phyloP scores from a whole-genome alignment of 1,140 invertebrate genomes.

The Centruroides vittatus region DNA sequence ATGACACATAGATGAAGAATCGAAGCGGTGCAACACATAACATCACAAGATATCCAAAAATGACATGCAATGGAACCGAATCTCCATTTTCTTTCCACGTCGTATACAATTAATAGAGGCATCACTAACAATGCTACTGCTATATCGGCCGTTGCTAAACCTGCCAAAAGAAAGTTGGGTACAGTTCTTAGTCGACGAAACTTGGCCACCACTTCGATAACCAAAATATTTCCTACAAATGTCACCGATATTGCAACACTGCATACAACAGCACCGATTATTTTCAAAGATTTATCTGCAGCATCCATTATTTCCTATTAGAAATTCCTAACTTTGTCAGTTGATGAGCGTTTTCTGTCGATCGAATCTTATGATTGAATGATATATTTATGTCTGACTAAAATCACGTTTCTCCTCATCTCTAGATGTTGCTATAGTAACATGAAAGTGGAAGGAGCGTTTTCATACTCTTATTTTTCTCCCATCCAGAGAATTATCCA shows the following conservation, averaged over 20 bases:
- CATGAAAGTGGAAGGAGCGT: no score
- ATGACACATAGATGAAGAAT: conserved; percentile 84
- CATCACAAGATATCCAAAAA: conserved; percentile 33
- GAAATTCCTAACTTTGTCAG: no score
- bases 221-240: conserved; percentile 74
- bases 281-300: no score
- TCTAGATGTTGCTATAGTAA: no score
- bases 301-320: no score
- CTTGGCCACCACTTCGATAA: conserved; percentile 66
- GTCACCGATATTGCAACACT: conserved; percentile 26
- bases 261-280: background rate
- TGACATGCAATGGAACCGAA: conserved; percentile 73
- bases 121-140: conserved; percentile 58
- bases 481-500: no score
- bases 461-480: no score
- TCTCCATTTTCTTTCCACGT: conserved; percentile 62
- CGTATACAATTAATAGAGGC: conserved; percentile 63
- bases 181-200: conserved; percentile 54
- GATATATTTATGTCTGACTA: no score
- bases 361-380: no score
- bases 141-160: conserved; percentile 57
- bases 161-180: conserved; percentile 68
- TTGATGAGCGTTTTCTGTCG: no score
- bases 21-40: conserved; percentile 55
- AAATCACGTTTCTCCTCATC: no score